Base-by-base conservation (phyloP, 2,888 invertebrate genomes). In the Trichopoda pennipes region DNA sequence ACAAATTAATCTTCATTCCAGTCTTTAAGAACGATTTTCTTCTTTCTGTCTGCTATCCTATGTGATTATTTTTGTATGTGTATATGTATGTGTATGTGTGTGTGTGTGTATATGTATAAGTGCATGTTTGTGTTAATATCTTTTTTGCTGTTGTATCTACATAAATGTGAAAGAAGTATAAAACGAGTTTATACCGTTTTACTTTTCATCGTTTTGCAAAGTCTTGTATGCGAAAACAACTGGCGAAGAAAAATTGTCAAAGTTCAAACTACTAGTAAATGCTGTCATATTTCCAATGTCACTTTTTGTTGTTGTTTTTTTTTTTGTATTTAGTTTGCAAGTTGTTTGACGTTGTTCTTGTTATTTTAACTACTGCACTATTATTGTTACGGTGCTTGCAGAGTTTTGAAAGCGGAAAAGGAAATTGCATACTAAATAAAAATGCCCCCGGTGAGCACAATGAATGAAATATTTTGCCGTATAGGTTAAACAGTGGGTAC, bases 381-480 rank as follows among this genome's bases (percentile, higher is more conserved):
- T 44, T 68, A 35, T 58, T 64, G 32, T 38, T 28, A 16, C 3
- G 38, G 16, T 32, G 2, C 3, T 51, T 16, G 14, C 49, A 32
- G 42, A 55, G 60, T 28, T 56, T 56, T 76, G 68, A 53, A 60
- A 61, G 66, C 79, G 82, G 82, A 82, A 82, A 68, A 56, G 82
- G 79, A 82, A 79, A 82, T 82, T 82, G 79, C 61, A 82, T 82
- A 63, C 82, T 76, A 82, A 82, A 79, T 79, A 76, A 72, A 72
- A 79, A 58, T 72, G 79, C 72, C 82, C 82, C 82, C 79, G 61
- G 75, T 79, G 75, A n/a, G 51, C 56, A 70, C 63, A 58, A 55
- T 17, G 61, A 56, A 55, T 63, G 72, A 73, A 76, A 47, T 63
- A 58, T 73, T 66, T 23, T 73, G 10, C 16, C 47, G 64, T 51